A percentile compares a stretch with the other conserved stretches of the same genome.
phyloP scores from a whole-genome alignment of 2,113 vertebrate species.

The Dascyllus trimaculatus region DNA sequence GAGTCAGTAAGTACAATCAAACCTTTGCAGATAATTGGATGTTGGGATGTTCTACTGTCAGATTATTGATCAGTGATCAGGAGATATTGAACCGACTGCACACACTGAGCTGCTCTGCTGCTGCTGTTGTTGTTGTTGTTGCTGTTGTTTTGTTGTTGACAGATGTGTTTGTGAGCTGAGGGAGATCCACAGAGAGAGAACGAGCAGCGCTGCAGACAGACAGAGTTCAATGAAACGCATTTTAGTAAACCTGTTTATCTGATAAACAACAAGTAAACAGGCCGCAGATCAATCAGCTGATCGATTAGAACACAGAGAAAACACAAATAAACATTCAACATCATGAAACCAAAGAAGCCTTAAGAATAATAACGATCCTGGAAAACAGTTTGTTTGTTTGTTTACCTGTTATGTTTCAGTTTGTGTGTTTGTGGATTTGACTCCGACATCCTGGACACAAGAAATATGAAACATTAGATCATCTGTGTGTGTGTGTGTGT shows the following conservation, averaged over 20 bases:
- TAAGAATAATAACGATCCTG: no score
- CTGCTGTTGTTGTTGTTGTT: no score
- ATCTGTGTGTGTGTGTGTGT: not conserved
- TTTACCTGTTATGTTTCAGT: conserved; percentile 91
- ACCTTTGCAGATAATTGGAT: no score
- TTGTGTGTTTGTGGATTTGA: conserved; percentile 87
- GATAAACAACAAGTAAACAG: no score
- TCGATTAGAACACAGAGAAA: no score
- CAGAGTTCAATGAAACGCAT: not conserved
- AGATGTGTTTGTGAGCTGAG: not conserved
- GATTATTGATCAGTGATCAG: no score
- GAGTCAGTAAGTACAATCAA: not conserved
- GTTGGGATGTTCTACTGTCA: no score
- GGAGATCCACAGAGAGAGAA: not conserved
- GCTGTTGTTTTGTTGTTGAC: not conserved
- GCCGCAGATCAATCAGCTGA: not conserved
- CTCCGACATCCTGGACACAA: conserved; percentile 86
- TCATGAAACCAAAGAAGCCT: no score
- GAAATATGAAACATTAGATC: no score
- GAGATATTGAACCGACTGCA: no score
- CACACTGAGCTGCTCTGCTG: not conserved
- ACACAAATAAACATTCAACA: not conserved
- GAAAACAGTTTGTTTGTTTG: not conserved
- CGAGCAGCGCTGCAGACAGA: not conserved
- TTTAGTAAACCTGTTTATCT: no score